Evolutionary conservation across 2,113 vertebrate species (phyloP), one percentile per base, ranked within the genome.

Genomic region (Pseudolaguvia tuberculata): DNA sequence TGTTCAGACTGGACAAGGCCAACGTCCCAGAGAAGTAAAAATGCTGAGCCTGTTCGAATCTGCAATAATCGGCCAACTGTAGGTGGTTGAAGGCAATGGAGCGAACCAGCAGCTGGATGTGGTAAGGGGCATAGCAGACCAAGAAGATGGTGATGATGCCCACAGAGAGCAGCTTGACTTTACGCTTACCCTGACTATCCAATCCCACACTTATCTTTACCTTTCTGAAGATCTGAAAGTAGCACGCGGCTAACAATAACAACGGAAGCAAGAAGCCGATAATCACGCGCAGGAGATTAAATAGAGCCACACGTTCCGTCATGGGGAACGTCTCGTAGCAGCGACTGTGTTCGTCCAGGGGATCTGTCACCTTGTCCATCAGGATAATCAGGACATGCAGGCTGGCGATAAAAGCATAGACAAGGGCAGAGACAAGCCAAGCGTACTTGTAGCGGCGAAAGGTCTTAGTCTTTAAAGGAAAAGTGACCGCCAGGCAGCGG

Each of bases 241-340:
- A 92, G 84, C 89, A 88, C 0, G 88, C 47, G 0, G 78, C 80
- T 78, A 92, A 67, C 20, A 92, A 65, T 48, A 89, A 50, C 35
- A 92, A 81, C 0, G 91, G 91, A 3, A 89, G 25, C 35, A 92
- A 10, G 63, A 93, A 93, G 47, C 89, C 88, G 0, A 88, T 0
- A 8, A 63, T 81, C 52, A 90, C 88, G 17, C 92, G 82, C 67
- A 89, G 7, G 57, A 91, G 35, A 78, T 93, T 92, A 63, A 89
- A 89, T 12, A 85, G 3, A 23, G 87, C 89, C 1, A 92, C 51
- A 0, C 53, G 51, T 0, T 0, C 0, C 12, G 79, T 0, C 74
- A 93, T 84, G 0, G 92, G 91, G 76, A 84, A 90, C 0, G 85
- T 90, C 80, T 93, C 92, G 47, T 92, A 93, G 72, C 92, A 93